Evolutionary conservation across 2,113 vertebrate species (phyloP), one percentile per base, ranked within the genome.

Genomic region (Takifugu bimaculatus): DNA sequence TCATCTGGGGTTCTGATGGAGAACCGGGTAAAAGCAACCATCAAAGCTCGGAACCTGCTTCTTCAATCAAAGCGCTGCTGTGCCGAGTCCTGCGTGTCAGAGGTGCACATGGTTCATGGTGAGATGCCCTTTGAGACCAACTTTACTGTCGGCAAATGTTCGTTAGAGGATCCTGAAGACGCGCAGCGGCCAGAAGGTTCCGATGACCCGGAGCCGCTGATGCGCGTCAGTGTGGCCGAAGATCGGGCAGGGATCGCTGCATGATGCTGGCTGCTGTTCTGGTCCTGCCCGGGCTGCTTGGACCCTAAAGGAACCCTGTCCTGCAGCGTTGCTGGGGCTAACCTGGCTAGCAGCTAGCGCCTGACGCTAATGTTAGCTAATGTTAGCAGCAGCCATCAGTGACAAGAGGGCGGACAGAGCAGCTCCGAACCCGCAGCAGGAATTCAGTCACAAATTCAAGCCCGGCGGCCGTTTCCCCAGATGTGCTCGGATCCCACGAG

Each of bases 361-460:
- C 20, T 20, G 20, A 11, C 11, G 32, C 58, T 74, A 57, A 62
- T 67, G 10, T 54, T 28, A 54, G 81, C 78, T 86, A 88, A 50
- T 66, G 62, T 32, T 81, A 84, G 77, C 77, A 69, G 59, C 63
- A 66, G 72, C 71, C 71, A 80, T 70, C 69, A 64, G 78, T 82
- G 83, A 85, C 83, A 83, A 20, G 83, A 83, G 81, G 78, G 70
- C 72, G 75, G 75, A 76, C 66, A 44, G 69, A 70, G 20, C 45
- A 59, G 54, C 60, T n/a, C 5, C 72, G 62, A 6, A 51, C 9
- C 10, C 13, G 43, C 11, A 28, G 0, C 25, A 47, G 9, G 2
- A n/a, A 1, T 7, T 0, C n/a, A 26, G 2, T 15, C 47, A 2
- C 0, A 47, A 45, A 13, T 5, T 20, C 42, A 13, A n/a, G 27